Base-by-base conservation (phyloP, 2,113 vertebrate genomes). In the Megaptera novaeangliae region DNA sequence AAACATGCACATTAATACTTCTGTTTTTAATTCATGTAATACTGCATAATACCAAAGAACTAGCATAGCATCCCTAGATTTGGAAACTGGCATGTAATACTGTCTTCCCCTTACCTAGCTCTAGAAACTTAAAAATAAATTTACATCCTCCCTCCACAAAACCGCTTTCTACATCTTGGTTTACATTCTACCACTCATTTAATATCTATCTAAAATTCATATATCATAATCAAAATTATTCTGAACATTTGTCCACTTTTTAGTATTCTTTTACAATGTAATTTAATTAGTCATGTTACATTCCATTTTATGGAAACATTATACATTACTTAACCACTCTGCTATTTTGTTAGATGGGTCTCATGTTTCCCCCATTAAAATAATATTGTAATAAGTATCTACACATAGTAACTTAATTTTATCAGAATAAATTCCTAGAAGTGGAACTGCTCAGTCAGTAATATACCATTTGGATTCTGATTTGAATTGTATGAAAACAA, bases 121-220 rank as follows among this genome's bases (percentile, higher is more conserved):
- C 89, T 69, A 87, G 46, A 86, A 95, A 84, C 36, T 94, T 71
- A 64, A 41, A 93, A 86, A 82, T 59, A 92, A 85, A 92, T 21
- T 69, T 80, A 85, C 1, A 85, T 77, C 15, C 17, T 92, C 55
- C 66, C 17, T 61, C 82, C 59, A 46, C 25, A 68, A 34, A 93
- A 86, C 49, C 55, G 46, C 3, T 46, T 44, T 94, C 81, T 66
- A 71, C 1, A 91, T 17, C 57, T 88, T 85, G 23, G 13, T 39
- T 44, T 86, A 74, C 68, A 81, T 13, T 72, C 90, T 68, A 39
- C 2, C 27, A 89, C 2, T 69, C 75, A 75, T 31, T 81, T 49
- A 95, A 18, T 63, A 84, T 39, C 34, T 80, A 63, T 31, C 36
- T 93, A 91, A 83, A 61, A 82, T 77, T 61, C 61, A 85, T 66